phyloP scores from a whole-genome alignment of 1,140 invertebrate species.

The Caenorhabditis brenneri region DNA sequence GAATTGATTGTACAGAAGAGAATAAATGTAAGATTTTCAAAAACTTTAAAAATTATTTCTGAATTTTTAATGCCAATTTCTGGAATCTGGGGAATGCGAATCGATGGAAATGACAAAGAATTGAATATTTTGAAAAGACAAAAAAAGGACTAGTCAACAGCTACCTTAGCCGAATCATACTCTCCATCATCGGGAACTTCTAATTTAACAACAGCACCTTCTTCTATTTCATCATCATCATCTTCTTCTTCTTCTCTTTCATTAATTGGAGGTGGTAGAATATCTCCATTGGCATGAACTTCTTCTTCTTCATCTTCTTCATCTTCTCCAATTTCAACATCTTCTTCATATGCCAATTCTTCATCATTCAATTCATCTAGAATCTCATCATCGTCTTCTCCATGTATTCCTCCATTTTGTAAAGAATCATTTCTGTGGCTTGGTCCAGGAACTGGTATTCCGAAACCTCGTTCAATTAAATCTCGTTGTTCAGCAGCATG shows the following conservation, averaged over 20 bases:
- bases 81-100: neutral
- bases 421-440: neutral
- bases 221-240: neutral
- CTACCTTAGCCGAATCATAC: neutral
- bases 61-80: neutral
- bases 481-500: neutral
- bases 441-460: neutral
- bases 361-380: conserved; percentile 12
- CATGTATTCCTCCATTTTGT: neutral
- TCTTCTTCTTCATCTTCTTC: conserved; percentile 31
- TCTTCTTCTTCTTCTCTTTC: too few relatives aligned
- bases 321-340: conserved; percentile 11
- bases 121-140: too few relatives aligned
- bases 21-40: too few relatives aligned
- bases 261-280: neutral
- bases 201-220: neutral
- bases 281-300: neutral
- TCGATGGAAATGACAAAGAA: neutral
- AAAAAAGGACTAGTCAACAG: neutral
- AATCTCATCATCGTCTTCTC: neutral
- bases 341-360: conserved; percentile 30
- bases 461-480: neutral
- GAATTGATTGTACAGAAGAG: too few relatives aligned
- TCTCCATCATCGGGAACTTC: conserved; percentile 4
- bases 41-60: too few relatives aligned